These are phyloP conservation scores for Portunus trituberculatus DNA, from an alignment of 1,140 invertebrate genomes.

Conservation along the genomic window DNA sequence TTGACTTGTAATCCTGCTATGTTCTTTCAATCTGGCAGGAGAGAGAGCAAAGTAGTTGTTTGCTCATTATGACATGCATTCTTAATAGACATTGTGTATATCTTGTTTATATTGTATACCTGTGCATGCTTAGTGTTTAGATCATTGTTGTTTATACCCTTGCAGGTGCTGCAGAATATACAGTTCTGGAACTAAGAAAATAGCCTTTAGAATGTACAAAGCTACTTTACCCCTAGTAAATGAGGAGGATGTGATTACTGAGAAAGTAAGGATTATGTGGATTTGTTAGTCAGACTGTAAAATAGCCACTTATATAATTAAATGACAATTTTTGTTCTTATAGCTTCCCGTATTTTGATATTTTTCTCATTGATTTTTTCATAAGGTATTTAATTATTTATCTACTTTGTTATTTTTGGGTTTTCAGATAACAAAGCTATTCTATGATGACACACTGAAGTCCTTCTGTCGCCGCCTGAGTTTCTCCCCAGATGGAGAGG, in stretches of 20 bases:
- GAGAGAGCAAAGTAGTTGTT: too few species aligned
- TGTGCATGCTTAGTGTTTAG: too few species aligned
- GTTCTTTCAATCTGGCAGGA: too few species aligned
- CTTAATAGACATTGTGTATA: too few species aligned
- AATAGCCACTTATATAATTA: too few species aligned
- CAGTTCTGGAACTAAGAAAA: slow-evolving; percentile 74
- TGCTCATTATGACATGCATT: too few species aligned
- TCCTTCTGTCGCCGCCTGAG: slow-evolving; percentile 94
- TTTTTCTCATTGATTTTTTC: too few species aligned
- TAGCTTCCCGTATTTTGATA: too few species aligned
- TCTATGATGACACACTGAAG: slow-evolving; percentile 96
- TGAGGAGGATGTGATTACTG: slow-evolving; percentile 69
- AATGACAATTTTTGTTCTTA: too few species aligned
- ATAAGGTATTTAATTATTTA: too few species aligned
- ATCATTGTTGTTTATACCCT: slow-evolving; percentile 36
- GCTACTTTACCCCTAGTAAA: slow-evolving; percentile 57
- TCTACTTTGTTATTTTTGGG: too few species aligned
- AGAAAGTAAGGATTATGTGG: slow-evolving; percentile 66
- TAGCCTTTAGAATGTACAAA: slow-evolving; percentile 64
- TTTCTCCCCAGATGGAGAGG: slow-evolving; percentile 93
- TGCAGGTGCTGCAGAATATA: slow-evolving; percentile 78
- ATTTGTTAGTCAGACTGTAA: not conserved
- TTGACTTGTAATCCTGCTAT: not conserved
- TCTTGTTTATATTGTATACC: too few species aligned
- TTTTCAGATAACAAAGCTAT: slow-evolving; percentile 83